phyloP scores from a whole-genome alignment of 2,888 invertebrate species.

The Andrena dorsata region DNA sequence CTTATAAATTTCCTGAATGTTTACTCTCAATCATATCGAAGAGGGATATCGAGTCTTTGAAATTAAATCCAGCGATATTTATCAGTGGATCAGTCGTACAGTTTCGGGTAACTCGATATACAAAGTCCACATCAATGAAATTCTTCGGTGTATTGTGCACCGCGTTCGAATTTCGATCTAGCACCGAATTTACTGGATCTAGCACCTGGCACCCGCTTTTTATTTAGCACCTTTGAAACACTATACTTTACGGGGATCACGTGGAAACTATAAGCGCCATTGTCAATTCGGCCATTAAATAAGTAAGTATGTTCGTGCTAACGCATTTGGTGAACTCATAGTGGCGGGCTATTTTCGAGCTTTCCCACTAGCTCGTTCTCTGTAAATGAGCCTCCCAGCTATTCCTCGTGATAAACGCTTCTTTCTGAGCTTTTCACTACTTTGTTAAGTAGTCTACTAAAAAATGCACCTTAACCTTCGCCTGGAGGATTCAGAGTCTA shows the following conservation, averaged over 20 bases:
- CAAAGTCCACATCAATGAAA: constrained; percentile 20
- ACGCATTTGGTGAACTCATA: too few relatives aligned
- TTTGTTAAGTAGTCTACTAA: too few relatives aligned
- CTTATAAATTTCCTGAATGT: too few relatives aligned
- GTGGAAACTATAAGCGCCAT: background rate
- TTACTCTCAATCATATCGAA: background rate
- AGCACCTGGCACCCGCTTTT: background rate
- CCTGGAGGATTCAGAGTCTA: too few relatives aligned
- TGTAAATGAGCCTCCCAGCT: background rate
- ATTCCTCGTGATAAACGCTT: background rate
- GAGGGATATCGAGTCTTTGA: background rate
- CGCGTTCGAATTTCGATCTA: constrained; percentile 12
- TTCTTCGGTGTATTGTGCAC: background rate
- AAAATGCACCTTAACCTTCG: too few relatives aligned
- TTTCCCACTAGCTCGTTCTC: too few relatives aligned
- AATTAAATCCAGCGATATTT: background rate
- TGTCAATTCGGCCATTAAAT: background rate
- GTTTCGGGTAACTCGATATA: constrained; percentile 9
- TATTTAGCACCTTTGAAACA: constrained; percentile 12
- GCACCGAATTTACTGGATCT: constrained; percentile 7
- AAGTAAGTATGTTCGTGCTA: background rate
- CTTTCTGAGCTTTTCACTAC: too few relatives aligned
- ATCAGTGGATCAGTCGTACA: constrained; percentile 22
- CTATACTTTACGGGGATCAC: constrained; percentile 8
- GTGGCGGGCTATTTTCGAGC: too few relatives aligned